phyloP scores from a whole-genome alignment of 2,797 vertebrate genomes.

The Pteronotus mesoamericanus region DNA sequence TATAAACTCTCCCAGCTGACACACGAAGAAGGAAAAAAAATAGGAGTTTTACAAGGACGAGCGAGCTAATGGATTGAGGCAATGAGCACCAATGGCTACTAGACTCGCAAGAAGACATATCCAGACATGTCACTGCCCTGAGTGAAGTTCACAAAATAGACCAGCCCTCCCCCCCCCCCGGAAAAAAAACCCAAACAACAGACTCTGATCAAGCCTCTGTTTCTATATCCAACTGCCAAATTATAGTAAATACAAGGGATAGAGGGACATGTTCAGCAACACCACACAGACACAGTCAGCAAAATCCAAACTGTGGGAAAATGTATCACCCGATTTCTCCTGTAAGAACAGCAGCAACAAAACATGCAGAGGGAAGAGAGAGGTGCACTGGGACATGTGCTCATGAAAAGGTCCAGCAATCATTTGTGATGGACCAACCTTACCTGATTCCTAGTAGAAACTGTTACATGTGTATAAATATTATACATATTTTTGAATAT shows the following conservation, averaged over 20 bases:
- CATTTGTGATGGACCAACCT: background rate
- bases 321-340: background rate
- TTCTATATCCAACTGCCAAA: background rate
- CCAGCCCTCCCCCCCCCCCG: background rate
- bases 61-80: background rate
- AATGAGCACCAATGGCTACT: background rate
- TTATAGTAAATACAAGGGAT: background rate
- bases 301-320: background rate
- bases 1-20: background rate
- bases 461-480: background rate
- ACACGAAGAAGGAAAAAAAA: background rate
- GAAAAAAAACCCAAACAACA: background rate
- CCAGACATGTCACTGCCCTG: background rate
- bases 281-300: background rate
- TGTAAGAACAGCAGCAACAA: background rate
- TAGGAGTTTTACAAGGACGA: background rate
- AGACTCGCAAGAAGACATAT: background rate
- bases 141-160: background rate
- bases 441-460: background rate
- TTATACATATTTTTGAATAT: background rate
- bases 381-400: background rate
- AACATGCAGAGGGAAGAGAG: background rate
- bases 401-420: background rate
- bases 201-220: background rate
- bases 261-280: background rate